Evolutionary conservation across 2,113 vertebrate species (phyloP).

Genomic region (Neogale vison): DNA sequence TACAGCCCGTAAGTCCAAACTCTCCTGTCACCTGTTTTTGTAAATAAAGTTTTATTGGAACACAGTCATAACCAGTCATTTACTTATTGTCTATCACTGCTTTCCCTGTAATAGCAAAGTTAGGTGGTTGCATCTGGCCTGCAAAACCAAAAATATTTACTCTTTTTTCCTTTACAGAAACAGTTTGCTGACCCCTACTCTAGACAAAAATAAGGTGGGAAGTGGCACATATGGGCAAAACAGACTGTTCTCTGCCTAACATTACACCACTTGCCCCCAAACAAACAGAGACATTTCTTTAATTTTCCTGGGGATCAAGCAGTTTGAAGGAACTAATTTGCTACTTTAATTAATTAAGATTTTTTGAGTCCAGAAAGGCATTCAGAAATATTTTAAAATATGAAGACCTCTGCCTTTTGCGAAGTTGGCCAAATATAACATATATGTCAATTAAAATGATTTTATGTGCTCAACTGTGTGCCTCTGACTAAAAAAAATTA

Average conservation of each 20-base stretch:
- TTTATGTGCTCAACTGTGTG: neutral
- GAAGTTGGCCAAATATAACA: conserved; percentile 24
- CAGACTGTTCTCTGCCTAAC: neutral
- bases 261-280: neutral
- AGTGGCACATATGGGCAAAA: neutral
- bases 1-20: neutral
- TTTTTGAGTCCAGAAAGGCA: conserved; percentile 4
- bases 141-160: neutral
- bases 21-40: neutral
- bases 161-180: neutral
- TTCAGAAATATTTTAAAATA: conserved; percentile 58
- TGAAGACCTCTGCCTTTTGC: conserved; percentile 7
- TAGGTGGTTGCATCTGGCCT: neutral
- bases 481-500: conserved; percentile 13
- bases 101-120: neutral
- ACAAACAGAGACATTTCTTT: neutral
- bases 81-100: neutral
- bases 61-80: neutral
- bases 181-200: neutral
- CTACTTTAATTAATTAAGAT: conserved; percentile 46
- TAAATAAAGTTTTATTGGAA: conserved; percentile 45
- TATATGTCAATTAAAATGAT: conserved; percentile 38
- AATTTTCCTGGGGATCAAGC: neutral
- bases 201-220: neutral
- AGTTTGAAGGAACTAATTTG: conserved; percentile 23